These are phyloP conservation scores for Neotoma lepida DNA, from an alignment of 2,113 vertebrate genomes.

Conservation along the genomic window DNA sequence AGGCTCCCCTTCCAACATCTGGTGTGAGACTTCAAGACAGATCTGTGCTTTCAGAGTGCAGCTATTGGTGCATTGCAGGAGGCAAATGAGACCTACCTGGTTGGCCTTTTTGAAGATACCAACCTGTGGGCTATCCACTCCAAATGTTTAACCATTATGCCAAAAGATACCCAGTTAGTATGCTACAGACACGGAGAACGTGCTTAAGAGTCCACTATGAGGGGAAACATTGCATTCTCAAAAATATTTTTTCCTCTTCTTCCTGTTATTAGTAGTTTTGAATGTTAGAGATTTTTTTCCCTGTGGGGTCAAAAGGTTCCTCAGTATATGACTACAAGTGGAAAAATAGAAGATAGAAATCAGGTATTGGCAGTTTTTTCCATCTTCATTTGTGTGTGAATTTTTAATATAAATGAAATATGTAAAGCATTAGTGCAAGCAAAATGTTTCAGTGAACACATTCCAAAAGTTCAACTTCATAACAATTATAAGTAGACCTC, in stretches of 20 bases:
- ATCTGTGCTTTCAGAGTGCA: no score
- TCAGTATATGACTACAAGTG: background rate
- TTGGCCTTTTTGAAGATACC: background rate
- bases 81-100: background rate
- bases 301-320: background rate
- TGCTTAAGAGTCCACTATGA: background rate
- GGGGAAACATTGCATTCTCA: background rate
- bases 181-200: background rate
- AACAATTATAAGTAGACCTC: slow-evolving; percentile 88
- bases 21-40: background rate
- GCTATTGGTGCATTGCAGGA: background rate
- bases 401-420: background rate
- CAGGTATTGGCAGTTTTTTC: background rate
- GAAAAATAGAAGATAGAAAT: background rate
- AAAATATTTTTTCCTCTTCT: background rate
- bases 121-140: no score
- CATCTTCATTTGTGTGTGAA: background rate
- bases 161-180: background rate
- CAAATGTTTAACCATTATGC: background rate
- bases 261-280: background rate
- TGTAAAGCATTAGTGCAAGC: background rate
- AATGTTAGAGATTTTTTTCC: background rate
- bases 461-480: slow-evolving; percentile 76
- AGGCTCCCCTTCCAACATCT: background rate
- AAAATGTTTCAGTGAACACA: background rate